Base-by-base conservation (phyloP, 1,140 invertebrate species). In the Schlechtendalia chinensis region DNA sequence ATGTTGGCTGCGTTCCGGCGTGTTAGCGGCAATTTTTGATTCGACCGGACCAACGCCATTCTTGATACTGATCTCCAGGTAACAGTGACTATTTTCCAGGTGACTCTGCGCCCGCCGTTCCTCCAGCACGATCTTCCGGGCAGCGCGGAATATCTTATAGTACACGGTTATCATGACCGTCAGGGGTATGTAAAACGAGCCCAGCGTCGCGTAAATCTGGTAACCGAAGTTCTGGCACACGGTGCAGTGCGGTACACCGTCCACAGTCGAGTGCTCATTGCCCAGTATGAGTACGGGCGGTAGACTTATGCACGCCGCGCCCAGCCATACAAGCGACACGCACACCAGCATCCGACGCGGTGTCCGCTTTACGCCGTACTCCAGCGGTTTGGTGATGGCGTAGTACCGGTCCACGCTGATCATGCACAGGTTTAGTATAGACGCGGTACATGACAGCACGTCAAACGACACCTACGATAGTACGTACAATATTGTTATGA, bases 81-180 rank as follows among this genome's bases (percentile, higher is more conserved):
- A 92, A 84, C 89, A 94, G 85, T 89, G 92, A 80, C 89, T 90
- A 72, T 90, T 90, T 84, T 94, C 92, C 77, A 95, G 86, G 84
- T 94, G 93, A 29, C 91, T 93, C 84, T 94, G 93, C 14, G 93
- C 93, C n/a, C 92, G 87, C 84, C 90, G 92, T 87, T 96, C 94
- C 83, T 94, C 93, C 83, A 92, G 88, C 0, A 96, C 93, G 83
- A 95, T 94, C 84, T 91, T 91, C 61, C 92, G 89, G 8, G 93
- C 93, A 0, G 93, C 93, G 63, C 91, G 88, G 85, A 96, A 94
- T 86, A 97, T 96, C 87, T 95, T 95, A 84, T 94, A 93, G 85
- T 97, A 96, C 2, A 96, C 93, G 81, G 94, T 90, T 29, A 96
- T 91, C 94, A 96, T 96, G 61, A 97, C 93, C 75, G 92, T 89